A percentile compares a stretch with the other conserved stretches of the same genome.
phyloP scores from a whole-genome alignment of 2,113 vertebrate genomes.

The Syngnathus typhle region DNA sequence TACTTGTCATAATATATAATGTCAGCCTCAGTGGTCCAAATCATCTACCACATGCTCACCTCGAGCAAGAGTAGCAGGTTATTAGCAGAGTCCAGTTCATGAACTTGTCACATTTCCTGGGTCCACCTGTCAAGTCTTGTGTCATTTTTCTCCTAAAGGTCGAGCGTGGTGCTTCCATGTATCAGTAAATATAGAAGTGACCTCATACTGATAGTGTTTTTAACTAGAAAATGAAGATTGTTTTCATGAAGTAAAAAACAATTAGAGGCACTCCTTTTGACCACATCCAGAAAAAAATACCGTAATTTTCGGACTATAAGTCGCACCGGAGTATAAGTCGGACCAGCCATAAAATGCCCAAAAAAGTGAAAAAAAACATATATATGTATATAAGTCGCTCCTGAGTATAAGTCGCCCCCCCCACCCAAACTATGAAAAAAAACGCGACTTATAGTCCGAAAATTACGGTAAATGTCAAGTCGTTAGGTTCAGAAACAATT shows the following conservation, averaged over 20 bases:
- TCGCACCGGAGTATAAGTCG: too few species aligned
- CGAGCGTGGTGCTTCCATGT: neutral
- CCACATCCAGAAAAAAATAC: neutral
- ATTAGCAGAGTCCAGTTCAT: neutral
- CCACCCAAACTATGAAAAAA: too few species aligned
- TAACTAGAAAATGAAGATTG: neutral
- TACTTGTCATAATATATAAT: neutral
- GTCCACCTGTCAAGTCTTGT: neutral
- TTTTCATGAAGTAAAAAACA: neutral
- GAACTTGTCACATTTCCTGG: neutral
- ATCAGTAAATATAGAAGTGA: neutral
- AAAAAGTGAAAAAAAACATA: too few species aligned
- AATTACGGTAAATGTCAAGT: constrained; percentile 48
- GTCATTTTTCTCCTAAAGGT: neutral
- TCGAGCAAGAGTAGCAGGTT: neutral
- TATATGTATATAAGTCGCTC: too few species aligned
- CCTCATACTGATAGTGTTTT: neutral
- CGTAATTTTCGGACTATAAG: too few species aligned
- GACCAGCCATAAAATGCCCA: too few species aligned
- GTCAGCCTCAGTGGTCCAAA: neutral
- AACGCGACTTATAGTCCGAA: too few species aligned
- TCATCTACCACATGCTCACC: neutral
- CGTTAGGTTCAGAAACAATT: constrained; percentile 29
- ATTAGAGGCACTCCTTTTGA: neutral
- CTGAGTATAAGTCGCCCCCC: too few species aligned